Evolutionary conservation across 2,797 vertebrate genomes (phyloP).

Genomic region (Atherinosoma microstoma): DNA sequence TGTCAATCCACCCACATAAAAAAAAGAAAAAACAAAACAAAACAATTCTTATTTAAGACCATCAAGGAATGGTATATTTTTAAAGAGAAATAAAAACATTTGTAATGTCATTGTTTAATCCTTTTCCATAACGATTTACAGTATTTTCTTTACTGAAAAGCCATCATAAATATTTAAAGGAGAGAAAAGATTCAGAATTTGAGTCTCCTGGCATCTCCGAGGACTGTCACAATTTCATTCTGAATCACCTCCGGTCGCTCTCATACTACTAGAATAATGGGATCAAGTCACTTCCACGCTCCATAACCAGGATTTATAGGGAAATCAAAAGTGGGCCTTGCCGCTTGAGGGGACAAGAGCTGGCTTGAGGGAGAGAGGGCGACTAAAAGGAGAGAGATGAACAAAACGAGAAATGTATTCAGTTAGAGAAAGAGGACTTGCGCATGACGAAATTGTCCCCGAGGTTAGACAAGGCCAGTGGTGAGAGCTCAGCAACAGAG

Average conservation of each 20-base stretch:
- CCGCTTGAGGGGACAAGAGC: conserved; percentile 72
- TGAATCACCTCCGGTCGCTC: conserved; percentile 75
- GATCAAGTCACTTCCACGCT: conserved; percentile 80
- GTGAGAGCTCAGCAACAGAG: conserved; percentile 34
- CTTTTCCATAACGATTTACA: conserved; percentile 11
- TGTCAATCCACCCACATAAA: conserved; percentile 38
- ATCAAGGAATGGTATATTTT: conserved; percentile 43
- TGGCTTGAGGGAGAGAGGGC: conserved; percentile 59
- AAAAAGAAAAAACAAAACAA: conserved; percentile 25
- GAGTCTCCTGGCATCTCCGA: conserved; percentile 57
- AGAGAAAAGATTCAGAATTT: conserved; percentile 63
- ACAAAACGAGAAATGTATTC: conserved; percentile 66
- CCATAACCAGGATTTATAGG: conserved; percentile 84
- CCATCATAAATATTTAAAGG: conserved; percentile 76
- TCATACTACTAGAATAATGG: conserved; percentile 80
- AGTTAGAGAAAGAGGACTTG: conserved; percentile 28
- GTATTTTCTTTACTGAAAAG: conserved; percentile 55
- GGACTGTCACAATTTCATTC: conserved; percentile 75
- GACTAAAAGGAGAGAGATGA: conserved; percentile 55
- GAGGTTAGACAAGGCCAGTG: conserved; percentile 42
- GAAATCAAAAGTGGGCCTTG: conserved; percentile 79
- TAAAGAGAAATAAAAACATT: conserved; percentile 30
- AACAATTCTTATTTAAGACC: conserved; percentile 31
- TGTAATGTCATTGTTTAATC: conserved; percentile 43
- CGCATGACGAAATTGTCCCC: conserved; percentile 40